Evolutionary conservation across 92 coral and sea anemone species (phyloP), one percentile per base, ranked within the genome.

Genomic region (Palythoa grandis): DNA sequence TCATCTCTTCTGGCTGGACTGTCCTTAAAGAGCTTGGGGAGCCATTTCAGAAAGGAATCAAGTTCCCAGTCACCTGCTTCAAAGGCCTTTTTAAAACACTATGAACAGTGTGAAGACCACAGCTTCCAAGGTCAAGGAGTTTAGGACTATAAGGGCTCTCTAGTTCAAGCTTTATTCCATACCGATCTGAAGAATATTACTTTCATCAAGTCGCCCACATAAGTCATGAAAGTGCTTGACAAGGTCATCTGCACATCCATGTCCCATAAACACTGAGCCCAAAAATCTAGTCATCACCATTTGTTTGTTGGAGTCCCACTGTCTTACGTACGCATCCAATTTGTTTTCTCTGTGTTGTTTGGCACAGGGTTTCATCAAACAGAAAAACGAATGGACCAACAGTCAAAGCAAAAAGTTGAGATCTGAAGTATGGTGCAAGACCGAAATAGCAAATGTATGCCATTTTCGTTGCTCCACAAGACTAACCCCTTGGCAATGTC

Each of bases 381-480:
- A 79, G 29, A 19, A 77, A 60, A 24, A 38, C 39, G 82, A 87
- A 79, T 77, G 75, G 50, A 58, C 72, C 86, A 53, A 52, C 72
- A 63, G 82, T 65, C 54, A 52, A 65, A 22, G 70, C 72, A 63
- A 67, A 22, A 68, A 87, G 86, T n/a, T 54, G 77, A 70, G 74
- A 70, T 70, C 13, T 22, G 48, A 70, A 70, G 40, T 70, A 24
- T 70, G 48, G 75, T 20, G 47, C 48, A 70, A 70, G 75, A 29
- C 47, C 7, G 16, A 70, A 70, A 70, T 50, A 70, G 52, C 70
- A 76, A 63, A 88, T 61, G 78, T 78, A 85, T 50, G 92, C 77
- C 16, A 83, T 84, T 67, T 85, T 89, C 79, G 43, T 89, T 65
- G 48, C 92, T 11, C 89, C 92, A 50, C 89, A 89, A 39, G 83